phyloP scores from a whole-genome alignment of 2,113 vertebrate species.

The Speoplatyrhinus poulsoni region DNA sequence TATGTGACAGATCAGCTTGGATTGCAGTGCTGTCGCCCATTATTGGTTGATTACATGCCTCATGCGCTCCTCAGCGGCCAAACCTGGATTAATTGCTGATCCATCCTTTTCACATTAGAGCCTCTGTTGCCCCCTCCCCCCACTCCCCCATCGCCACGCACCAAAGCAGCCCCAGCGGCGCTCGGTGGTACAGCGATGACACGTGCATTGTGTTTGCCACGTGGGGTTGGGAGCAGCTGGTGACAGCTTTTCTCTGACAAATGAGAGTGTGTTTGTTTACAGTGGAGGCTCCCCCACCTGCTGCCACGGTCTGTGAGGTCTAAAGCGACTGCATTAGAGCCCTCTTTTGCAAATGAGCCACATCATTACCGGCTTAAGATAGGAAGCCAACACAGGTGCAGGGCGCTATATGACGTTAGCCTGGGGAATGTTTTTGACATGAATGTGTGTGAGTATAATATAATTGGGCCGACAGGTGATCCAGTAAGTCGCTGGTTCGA shows the following conservation, averaged over 20 bases:
- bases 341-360: conserved; percentile 54
- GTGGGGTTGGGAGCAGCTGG: conserved; percentile 56
- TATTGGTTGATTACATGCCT: conserved; percentile 47
- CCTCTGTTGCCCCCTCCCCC: conserved; percentile 14
- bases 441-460: no score
- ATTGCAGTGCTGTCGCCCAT: conserved; percentile 18
- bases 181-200: conserved; percentile 29
- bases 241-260: conserved; percentile 53
- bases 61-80: conserved; percentile 21
- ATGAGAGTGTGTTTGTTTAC: conserved; percentile 64
- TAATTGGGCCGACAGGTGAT: no score
- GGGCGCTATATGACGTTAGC: conserved; percentile 19
- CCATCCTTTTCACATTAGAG: conserved; percentile 33
- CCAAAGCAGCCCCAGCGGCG: conserved; percentile 8
- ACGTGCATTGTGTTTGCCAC: conserved; percentile 42
- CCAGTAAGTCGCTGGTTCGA: no score
- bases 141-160: background rate
- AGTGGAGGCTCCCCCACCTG: conserved; percentile 52
- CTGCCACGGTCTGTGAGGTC: conserved; percentile 44
- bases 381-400: conserved; percentile 37
- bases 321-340: conserved; percentile 39
- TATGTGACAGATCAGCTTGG: conserved; percentile 23
- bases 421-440: conserved; percentile 17
- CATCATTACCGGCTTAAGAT: conserved; percentile 51
- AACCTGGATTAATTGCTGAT: conserved; percentile 40